Percentiles rank a stretch among this genome's conserved stretches.
phyloP scores from a whole-genome alignment of 2,888 invertebrate genomes.

The Ochropleura leucogaster region DNA sequence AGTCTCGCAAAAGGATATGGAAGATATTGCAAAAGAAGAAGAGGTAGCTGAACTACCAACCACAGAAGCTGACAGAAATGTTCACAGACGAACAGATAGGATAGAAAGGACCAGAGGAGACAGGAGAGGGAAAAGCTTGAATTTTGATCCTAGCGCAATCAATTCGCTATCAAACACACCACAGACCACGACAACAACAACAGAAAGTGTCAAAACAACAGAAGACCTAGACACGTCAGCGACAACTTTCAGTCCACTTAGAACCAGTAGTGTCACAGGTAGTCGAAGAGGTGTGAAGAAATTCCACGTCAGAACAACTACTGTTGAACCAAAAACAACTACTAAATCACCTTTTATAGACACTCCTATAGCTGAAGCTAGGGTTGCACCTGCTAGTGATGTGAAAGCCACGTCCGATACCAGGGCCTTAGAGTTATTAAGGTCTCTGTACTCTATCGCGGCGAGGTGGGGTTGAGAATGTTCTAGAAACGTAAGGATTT shows the following conservation, averaged over 20 bases:
- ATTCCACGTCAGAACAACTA: constrained; percentile 77
- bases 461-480: constrained; percentile 93
- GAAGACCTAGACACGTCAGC: constrained; percentile 75
- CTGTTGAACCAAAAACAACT: constrained; percentile 70
- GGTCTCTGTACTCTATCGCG: constrained; percentile 96
- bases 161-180: constrained; percentile 84
- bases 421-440: constrained; percentile 95
- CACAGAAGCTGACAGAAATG: constrained; percentile 76
- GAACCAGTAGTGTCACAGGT: constrained; percentile 71
- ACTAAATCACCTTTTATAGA: constrained; percentile 77
- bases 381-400: constrained; percentile 78
- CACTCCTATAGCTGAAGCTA: constrained; percentile 83
- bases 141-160: constrained; percentile 81
- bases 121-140: constrained; percentile 80
- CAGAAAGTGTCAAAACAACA: constrained; percentile 74
- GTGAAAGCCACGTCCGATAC: constrained; percentile 92
- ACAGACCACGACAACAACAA: constrained; percentile 52
- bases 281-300: constrained; percentile 83
- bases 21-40: constrained; percentile 86
- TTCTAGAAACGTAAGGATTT: constrained; percentile 66
- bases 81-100: constrained; percentile 75
- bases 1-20: constrained; percentile 91
- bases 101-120: constrained; percentile 74
- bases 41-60: constrained; percentile 72
- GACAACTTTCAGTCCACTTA: constrained; percentile 77